These are phyloP conservation scores for Heliconius aoede DNA, from an alignment of 2,888 invertebrate species.

Conservation along the genomic window DNA sequence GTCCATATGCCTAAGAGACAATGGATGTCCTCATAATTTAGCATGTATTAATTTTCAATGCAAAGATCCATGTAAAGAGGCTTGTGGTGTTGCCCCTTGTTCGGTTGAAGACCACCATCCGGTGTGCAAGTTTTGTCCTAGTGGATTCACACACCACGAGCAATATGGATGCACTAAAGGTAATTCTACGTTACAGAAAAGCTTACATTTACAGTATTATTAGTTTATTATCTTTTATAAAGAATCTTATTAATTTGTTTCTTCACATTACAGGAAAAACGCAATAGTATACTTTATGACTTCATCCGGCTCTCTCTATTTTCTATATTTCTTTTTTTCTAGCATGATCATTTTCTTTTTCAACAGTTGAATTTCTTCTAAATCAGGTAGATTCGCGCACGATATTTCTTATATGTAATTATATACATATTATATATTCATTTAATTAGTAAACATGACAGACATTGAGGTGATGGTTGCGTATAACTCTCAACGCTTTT, in stretches of 20 bases:
- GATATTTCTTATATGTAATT: constrained; percentile 69
- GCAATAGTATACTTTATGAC: constrained; percentile 77
- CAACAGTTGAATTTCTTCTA: constrained; percentile 78
- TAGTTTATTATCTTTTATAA: constrained; percentile 73
- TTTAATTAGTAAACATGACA: constrained; percentile 63
- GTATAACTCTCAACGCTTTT: constrained; percentile 66
- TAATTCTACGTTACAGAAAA: constrained; percentile 83
- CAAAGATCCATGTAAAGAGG: constrained; percentile 94
- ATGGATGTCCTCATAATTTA: constrained; percentile 92
- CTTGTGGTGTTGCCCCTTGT: constrained; percentile 95
- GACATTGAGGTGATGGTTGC: constrained; percentile 69
- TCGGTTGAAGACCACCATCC: constrained; percentile 97
- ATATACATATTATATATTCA: constrained; percentile 63
- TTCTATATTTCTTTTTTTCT: constrained; percentile 71
- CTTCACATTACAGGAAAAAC: constrained; percentile 83
- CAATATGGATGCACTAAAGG: constrained; percentile 98
- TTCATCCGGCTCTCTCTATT: constrained; percentile 77
- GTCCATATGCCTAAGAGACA: constrained; percentile 94
- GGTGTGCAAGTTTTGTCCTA: constrained; percentile 97
- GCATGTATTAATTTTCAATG: constrained; percentile 95
- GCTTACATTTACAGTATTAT: constrained; percentile 62
- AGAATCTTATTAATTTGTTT: constrained; percentile 80
- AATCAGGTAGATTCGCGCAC: constrained; percentile 79
- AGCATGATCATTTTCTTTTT: constrained; percentile 78
- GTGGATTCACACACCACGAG: constrained; percentile 95